Base-by-base conservation (phyloP, 2,113 vertebrate species). In the Macquaria ambigua region DNA sequence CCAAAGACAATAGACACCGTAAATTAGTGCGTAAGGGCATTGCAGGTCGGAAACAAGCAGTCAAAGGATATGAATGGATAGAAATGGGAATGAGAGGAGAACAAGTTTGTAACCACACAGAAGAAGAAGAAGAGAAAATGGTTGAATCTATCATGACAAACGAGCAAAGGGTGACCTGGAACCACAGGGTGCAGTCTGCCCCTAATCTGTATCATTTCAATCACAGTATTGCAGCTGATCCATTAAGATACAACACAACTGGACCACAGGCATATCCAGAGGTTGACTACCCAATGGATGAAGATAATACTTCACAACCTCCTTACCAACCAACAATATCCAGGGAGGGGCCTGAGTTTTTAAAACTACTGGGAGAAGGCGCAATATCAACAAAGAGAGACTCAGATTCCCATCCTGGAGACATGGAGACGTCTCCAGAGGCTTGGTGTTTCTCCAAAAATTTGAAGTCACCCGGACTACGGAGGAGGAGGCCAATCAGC, bases 391-490 rank as follows among this genome's bases (percentile, higher is more conserved):
- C 14, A 73, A 71, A 48, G 56, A 88, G n/a, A 31, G 34, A 79
- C 66, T 85, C 70, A 2, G 79, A 90, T 46, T 52, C 39, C 37
- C 85, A 84, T 7, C 73, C 86, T 52, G 78, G 3, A 76, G 90
- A 92, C 15, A 73, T 74, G 10, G 50, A 85, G 20, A 69, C 72
- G 5, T 23, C 81, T 61, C n/a, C 48, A 50, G 87, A 92, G 14
- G 11, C 12, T 3, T 48, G 66, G 56, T 77, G 53, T 25, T 93
- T 92, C 64, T 76, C 85, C 18, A 89, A 89, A 67, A 86, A 74
- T n/a, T 23, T 94, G 34, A 91, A 67, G 34, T 96, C 93, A 31
- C 94, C 94, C 0, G 55, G 63, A 23, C 76, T 95, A 82, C 84
- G 66, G 21, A 92, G 61, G 75, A 94, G 87, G 79, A 91, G 90